phyloP scores from a whole-genome alignment of 2,797 vertebrate genomes.

The Enteromius thamalakanensis region DNA sequence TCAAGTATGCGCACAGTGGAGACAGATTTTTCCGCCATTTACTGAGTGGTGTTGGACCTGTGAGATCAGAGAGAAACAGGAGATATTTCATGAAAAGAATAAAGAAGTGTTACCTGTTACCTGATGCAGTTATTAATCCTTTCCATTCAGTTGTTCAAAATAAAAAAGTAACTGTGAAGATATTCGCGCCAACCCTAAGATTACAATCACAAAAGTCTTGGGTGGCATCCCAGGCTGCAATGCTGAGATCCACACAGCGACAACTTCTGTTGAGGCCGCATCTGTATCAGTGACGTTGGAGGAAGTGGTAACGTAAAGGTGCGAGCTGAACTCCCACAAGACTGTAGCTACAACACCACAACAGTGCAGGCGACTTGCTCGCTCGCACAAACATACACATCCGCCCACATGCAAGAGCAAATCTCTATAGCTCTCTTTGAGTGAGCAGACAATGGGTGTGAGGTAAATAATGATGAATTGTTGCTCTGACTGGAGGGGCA shows the following conservation, averaged over 20 bases:
- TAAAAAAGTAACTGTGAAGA: neutral
- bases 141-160: neutral
- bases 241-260: neutral
- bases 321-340: conserved; percentile 40
- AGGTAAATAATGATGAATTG: conserved; percentile 10
- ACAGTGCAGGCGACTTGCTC: conserved; percentile 32
- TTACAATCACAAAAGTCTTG: conserved; percentile 18
- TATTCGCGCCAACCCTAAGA: neutral
- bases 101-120: neutral
- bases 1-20: conserved; percentile 13
- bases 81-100: conserved; percentile 12
- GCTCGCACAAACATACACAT: conserved; percentile 41
- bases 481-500: conserved; percentile 20
- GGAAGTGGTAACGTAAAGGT: conserved; percentile 58
- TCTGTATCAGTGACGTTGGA: conserved; percentile 31
- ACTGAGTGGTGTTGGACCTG: conserved; percentile 22
- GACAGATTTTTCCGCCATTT: conserved; percentile 11
- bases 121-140: neutral
- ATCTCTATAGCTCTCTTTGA: conserved; percentile 40
- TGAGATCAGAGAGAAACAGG: conserved; percentile 4
- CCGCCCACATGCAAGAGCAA: conserved; percentile 23
- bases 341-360: conserved; percentile 28
- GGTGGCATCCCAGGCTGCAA: conserved; percentile 12
- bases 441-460: conserved; percentile 32
- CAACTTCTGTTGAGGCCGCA: conserved; percentile 17